Conservation (phyloP, 2,888 invertebrate genomes). For the Ferrisia virgata region DNA sequence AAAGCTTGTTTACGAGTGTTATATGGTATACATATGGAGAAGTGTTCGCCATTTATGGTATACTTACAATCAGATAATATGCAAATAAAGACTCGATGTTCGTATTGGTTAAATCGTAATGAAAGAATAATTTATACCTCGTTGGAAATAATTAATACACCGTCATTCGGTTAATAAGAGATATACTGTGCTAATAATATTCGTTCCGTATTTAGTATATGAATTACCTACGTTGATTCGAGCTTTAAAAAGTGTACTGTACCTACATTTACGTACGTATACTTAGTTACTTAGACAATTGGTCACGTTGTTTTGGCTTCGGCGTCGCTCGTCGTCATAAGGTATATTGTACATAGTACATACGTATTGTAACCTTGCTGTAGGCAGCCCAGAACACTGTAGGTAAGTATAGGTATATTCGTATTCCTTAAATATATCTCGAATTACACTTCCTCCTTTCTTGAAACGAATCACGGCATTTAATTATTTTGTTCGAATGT, state of each 20-base stretch:
- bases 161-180: slow-evolving; percentile 40
- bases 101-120: slow-evolving; percentile 30
- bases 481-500: slow-evolving; percentile 2
- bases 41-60: slow-evolving; percentile 17
- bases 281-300: no score
- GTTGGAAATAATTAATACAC: slow-evolving; percentile 41
- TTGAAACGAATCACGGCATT: slow-evolving; percentile 7
- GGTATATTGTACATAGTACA: no score
- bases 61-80: slow-evolving; percentile 27
- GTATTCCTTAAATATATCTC: slow-evolving; percentile 28
- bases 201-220: slow-evolving; percentile 30
- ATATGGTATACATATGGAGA: no score
- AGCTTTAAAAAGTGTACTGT: neutral
- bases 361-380: slow-evolving; percentile 18
- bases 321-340: no score
- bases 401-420: no score
- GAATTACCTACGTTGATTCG: neutral
- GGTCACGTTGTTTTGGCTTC: slow-evolving; percentile 32
- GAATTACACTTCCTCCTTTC: slow-evolving; percentile 33
- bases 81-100: slow-evolving; percentile 8
- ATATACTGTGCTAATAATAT: slow-evolving; percentile 25
- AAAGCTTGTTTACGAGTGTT: neutral
- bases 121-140: slow-evolving; percentile 39
- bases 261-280: neutral
- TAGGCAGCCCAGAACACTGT: neutral